phyloP scores from a whole-genome alignment of 2,113 vertebrate genomes.

The Phainopepla nitens region DNA sequence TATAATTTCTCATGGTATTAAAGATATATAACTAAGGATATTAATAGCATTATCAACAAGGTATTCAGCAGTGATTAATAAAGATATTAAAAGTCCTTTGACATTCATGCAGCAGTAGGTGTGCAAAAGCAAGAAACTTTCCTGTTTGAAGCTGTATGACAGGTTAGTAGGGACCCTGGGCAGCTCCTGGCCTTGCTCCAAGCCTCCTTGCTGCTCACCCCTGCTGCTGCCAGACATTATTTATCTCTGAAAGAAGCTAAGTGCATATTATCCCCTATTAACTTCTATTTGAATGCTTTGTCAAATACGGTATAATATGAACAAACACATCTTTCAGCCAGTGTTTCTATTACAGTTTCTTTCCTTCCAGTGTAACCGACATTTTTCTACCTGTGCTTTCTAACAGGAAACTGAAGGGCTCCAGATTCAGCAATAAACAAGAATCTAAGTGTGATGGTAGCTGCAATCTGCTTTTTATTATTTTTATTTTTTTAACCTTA shows the following conservation, averaged over 20 bases:
- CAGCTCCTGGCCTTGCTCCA: neutral
- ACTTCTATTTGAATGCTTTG: neutral
- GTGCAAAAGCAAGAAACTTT: neutral
- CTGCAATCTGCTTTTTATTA: neutral
- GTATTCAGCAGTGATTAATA: neutral
- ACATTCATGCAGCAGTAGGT: neutral
- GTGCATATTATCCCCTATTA: neutral
- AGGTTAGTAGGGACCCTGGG: neutral
- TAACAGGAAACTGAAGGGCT: neutral
- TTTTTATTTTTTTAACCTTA: neutral
- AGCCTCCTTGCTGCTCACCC: accelerated
- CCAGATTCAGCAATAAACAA: neutral
- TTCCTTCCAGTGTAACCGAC: neutral
- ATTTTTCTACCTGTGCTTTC: neutral
- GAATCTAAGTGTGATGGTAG: neutral
- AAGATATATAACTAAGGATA: neutral
- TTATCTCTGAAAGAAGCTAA: neutral
- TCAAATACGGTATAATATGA: neutral
- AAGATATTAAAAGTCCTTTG: neutral
- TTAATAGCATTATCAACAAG: neutral
- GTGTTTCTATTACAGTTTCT: neutral
- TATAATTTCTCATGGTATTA: neutral
- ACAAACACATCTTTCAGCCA: neutral
- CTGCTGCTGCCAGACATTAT: neutral
- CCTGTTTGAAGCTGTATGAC: accelerated